Conservation (phyloP, 35 echinoderm and acorn worm genomes). For the Stichopus chloronotus region DNA sequence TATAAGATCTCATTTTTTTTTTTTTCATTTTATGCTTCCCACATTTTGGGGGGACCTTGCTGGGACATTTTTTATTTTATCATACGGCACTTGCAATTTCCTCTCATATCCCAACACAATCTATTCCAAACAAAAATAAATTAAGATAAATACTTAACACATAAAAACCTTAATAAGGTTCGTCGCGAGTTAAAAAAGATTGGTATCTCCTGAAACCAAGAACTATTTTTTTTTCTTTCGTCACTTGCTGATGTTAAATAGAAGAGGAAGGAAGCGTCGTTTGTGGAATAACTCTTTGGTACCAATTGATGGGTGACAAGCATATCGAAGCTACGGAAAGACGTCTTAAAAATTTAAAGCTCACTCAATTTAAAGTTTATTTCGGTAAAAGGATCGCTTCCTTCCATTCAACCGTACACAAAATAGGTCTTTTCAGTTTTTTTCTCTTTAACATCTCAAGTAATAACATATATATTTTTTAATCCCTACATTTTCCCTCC, state of each 20-base stretch:
- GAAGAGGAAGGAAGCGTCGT: background rate
- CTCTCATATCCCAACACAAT: too few relatives aligned
- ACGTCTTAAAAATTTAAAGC: conserved; percentile 16
- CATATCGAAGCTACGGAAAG: background rate
- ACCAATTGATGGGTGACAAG: conserved; percentile 12
- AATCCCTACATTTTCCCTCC: background rate
- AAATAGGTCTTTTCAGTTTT: background rate
- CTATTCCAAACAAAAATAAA: too few relatives aligned
- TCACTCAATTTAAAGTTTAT: conserved; percentile 7
- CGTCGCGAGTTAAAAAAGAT: too few relatives aligned
- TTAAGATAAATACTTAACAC: too few relatives aligned
- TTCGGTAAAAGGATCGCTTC: conserved; percentile 11
- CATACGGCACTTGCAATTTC: too few relatives aligned
- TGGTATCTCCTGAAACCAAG: background rate
- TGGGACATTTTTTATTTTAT: too few relatives aligned
- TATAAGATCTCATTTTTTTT: too few relatives aligned
- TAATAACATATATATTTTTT: conserved; percentile 2
- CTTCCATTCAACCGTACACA: conserved; percentile 12
- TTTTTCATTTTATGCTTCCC: too few relatives aligned
- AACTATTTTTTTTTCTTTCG: background rate
- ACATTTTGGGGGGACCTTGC: too few relatives aligned
- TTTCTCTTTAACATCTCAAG: background rate
- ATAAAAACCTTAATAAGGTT: too few relatives aligned
- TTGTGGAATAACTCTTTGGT: conserved; percentile 5
- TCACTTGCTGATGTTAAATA: background rate